Evolutionary conservation across 2,888 invertebrate species (phyloP), one percentile per base, ranked within the genome.

Genomic region (Limnephilus marmoratus): DNA sequence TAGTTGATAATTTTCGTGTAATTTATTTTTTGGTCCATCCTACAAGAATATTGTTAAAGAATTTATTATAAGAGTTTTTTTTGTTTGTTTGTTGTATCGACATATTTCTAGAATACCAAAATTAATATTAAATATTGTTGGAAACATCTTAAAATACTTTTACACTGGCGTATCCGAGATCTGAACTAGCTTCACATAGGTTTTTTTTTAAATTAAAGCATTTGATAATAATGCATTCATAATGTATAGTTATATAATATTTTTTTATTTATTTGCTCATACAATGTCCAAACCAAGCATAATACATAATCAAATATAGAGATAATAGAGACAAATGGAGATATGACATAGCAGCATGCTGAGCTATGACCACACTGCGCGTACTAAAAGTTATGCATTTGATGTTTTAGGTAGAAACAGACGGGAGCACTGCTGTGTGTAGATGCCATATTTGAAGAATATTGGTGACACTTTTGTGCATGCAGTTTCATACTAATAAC

Each of bases 71-170:
- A 68, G 68, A 68, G 9, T 68, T 68, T 18, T 68, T 68, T 68
- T 68, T 68, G 3, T 53, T 53, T 5, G 18, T 53, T 53, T 18
- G 68, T 68, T 68, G 9, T 68, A 9, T 68, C 68, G 24, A 68
- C n/a, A 68, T 68, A n/a, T 68, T 68, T 68, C 68, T 68, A 68
- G 68, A 68, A n/a, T 68, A 68, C 68, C 68, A 68, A 68, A 68
- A 68, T 68, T 24, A 68, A n/a, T n/a, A 68, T 68, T 68, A 68
- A 68, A 68, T n/a, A 68, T 68, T 68, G 68, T 53, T 53, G 18
- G 53, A 15, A 18, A 53, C 53, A 18, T 53, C 53, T 53, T 15
- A 53, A 15, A 53, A 53, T 15, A 15, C 53, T 15, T 53, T 53
- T 53, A 18, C 53, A 53, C 53, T 53, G 53, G 53, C 53, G 18